A percentile compares a stretch with the other conserved stretches of the same genome.
Conservation (phyloP, 1,140 invertebrate species). For the Rhysida immarginata region DNA sequence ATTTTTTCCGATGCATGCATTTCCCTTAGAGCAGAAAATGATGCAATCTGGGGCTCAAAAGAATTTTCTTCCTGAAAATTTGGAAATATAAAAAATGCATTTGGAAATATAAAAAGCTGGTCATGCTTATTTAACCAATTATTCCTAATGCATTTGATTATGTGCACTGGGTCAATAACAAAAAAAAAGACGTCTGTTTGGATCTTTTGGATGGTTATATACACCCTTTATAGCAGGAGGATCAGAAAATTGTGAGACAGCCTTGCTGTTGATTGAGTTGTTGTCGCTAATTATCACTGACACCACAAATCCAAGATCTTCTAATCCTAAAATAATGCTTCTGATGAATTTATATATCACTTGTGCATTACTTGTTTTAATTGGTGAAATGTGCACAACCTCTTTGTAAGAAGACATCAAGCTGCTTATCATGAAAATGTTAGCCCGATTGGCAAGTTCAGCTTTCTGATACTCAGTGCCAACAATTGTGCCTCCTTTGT, state of each 20-base stretch:
- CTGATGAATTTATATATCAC: conserved; percentile 6
- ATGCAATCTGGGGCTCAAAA: background rate
- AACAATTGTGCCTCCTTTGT: too few relatives aligned
- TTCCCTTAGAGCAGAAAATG: background rate
- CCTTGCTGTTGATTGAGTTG: conserved; percentile 16
- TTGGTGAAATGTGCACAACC: conserved; percentile 15
- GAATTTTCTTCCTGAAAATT: background rate
- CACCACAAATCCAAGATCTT: conserved; percentile 10
- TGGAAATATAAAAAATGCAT: too few relatives aligned
- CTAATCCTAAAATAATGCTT: conserved; percentile 12
- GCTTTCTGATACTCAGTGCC: too few relatives aligned
- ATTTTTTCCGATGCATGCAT: conserved; percentile 4
- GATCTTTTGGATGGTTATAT: conserved; percentile 4
- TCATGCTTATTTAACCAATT: conserved; percentile 2
- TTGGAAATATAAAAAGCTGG: background rate
- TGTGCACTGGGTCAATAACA: conserved; percentile 10
- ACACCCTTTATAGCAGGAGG: conserved; percentile 4
- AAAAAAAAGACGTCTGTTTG: conserved; percentile 5
- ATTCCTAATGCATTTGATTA: conserved; percentile 7
- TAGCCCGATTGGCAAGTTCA: too few relatives aligned
- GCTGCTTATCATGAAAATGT: conserved; percentile 16
- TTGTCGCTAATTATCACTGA: conserved; percentile 13
- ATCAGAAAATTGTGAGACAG: conserved; percentile 7
- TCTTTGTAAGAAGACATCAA: conserved; percentile 11
- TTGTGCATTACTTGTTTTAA: conserved; percentile 10